Percentiles rank a stretch among this genome's conserved stretches.
Evolutionary conservation across 2,888 invertebrate species (phyloP).

Genomic region (Latrodectus hesperus): DNA sequence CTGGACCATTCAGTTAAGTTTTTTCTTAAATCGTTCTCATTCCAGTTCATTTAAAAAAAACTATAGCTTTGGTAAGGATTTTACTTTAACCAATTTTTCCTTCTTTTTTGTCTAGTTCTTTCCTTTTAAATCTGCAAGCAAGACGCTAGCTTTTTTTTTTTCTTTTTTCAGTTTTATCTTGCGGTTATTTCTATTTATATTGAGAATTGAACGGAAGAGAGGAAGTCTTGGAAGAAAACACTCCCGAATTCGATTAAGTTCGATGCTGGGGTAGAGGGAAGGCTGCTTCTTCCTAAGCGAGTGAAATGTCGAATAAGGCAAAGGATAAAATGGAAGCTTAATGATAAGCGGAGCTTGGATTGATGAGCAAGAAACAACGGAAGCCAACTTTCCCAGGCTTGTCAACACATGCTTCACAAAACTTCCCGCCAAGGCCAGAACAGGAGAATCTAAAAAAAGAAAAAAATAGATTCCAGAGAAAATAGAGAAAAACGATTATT

Average conservation of each 20-base stretch:
- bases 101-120: no score
- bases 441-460: background rate
- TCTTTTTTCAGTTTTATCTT: no score
- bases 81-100: no score
- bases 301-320: conserved; percentile 60
- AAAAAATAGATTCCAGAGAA: conserved; percentile 5
- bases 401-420: conserved; percentile 57
- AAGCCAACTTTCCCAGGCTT: conserved; percentile 65
- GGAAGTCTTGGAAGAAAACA: background rate
- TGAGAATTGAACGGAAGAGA: background rate
- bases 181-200: background rate
- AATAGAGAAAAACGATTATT: conserved; percentile 69
- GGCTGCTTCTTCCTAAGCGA: conserved; percentile 18
- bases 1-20: no score
- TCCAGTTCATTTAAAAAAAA: no score
- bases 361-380: conserved; percentile 54
- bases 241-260: conserved; percentile 37
- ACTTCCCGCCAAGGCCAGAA: background rate
- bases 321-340: conserved; percentile 29
- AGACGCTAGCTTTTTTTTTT: no score
- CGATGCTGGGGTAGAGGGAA: background rate
- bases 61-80: no score
- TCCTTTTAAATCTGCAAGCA: no score
- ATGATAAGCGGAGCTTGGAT: conserved; percentile 44
- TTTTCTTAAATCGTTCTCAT: no score